Base-by-base conservation (phyloP, 2,888 invertebrate species). In the Torymus auratus region DNA sequence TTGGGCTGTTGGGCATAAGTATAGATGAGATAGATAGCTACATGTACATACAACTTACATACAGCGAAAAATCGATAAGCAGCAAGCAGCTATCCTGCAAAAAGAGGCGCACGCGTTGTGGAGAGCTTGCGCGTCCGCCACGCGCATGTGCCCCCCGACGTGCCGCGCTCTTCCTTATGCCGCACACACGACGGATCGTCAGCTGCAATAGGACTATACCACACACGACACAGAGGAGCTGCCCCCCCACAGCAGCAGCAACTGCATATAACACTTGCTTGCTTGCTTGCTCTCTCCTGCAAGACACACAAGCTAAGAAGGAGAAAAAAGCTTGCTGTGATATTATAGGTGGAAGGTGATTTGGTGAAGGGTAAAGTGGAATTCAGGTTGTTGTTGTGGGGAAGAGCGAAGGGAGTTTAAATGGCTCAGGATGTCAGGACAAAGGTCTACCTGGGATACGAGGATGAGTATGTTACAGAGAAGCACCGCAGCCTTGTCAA, bases 401-500 rank as follows among this genome's bases (percentile, higher is more conserved):
- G 7, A 7, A 41, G 41, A 41, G 41, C 14, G 68, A 58, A 20
- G 23, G 17, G 28, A 20, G 53, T 75, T 78, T 80, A 85, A 86
- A 91, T 91, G 91, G 91, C 91, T 87, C 86, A 87, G 84, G 87
- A 89, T 83, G 94, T 93, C 89, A 93, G 92, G 83, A 92, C 92
- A 61, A 94, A 93, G 88, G 93, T 96, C 76, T 94, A 95, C 88
- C 91, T 96, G 86, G 96, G 96, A 55, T 96, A 94, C 87, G 95
- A 96, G 88, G 96, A 96, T 89, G 96, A 96, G 91, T 91, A 92
- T 75, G 93, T 96, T 82, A 92, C 92, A 79, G 95, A 96, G 64
- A 96, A 95, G 90, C 93, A 95, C 90, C 93, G 93, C 85, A 91
- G 92, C 14, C 89, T 93, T 78, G 91, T 95, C 53, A 94, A 94